Evolutionary conservation across 2,888 invertebrate species (phyloP).

Genomic region (Stenodema calcarata): DNA sequence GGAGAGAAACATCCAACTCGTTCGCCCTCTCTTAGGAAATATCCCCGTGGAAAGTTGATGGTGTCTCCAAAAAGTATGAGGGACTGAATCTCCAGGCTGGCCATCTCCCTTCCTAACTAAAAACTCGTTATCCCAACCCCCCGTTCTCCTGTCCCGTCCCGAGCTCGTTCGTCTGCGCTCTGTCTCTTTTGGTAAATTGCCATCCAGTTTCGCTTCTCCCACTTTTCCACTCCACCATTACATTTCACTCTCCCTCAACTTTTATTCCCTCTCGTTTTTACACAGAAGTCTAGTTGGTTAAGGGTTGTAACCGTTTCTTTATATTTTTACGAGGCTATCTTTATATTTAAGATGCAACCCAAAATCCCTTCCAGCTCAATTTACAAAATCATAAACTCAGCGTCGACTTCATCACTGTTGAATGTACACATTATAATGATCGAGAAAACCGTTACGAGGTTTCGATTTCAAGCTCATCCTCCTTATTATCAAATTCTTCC

Average conservation of each 20-base stretch:
- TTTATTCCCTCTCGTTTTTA: neutral
- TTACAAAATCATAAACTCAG: too few species aligned
- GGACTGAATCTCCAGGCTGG: neutral
- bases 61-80: neutral
- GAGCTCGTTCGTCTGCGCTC: neutral
- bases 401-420: too few species aligned
- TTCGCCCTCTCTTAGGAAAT: neutral
- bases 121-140: neutral
- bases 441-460: too few species aligned
- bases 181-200: slow-evolving; percentile 2
- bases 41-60: neutral
- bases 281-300: neutral
- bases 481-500: too few species aligned
- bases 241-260: neutral
- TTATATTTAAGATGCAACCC: too few species aligned
- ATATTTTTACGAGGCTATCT: neutral
- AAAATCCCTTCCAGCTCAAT: too few species aligned
- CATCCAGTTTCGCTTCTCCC: neutral
- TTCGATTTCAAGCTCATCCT: too few species aligned
- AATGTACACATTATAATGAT: too few species aligned
- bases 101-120: neutral
- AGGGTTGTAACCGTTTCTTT: neutral
- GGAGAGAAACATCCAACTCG: neutral
- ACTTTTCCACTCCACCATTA: neutral
- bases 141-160: neutral